Conservation (phyloP, 2,797 vertebrate species). For the Poecilia wingei region DNA sequence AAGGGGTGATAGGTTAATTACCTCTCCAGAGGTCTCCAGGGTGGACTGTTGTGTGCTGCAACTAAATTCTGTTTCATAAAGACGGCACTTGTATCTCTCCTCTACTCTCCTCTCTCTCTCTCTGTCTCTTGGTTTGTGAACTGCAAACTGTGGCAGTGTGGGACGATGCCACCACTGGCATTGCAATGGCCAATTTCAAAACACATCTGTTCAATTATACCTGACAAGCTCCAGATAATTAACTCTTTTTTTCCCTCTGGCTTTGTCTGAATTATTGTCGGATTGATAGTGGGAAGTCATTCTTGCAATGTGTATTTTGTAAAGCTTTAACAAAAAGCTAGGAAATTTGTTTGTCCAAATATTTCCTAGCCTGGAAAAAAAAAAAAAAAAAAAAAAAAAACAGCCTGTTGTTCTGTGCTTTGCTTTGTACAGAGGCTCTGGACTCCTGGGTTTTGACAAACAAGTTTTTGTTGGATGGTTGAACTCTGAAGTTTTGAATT, state of each 20-base stretch:
- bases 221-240: slow-evolving; percentile 73
- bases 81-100: slow-evolving; percentile 15
- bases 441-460: too few relatives aligned
- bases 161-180: slow-evolving; percentile 62
- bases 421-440: too few relatives aligned
- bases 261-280: slow-evolving; percentile 67
- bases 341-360: background rate
- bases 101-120: slow-evolving; percentile 16
- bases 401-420: too few relatives aligned
- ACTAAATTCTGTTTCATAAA: slow-evolving; percentile 46
- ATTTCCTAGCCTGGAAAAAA: background rate
- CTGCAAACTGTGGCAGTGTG: slow-evolving; percentile 38
- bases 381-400: too few relatives aligned
- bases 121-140: slow-evolving; percentile 31
- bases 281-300: slow-evolving; percentile 59
- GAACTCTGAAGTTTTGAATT: too few relatives aligned
- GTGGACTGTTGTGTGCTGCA: slow-evolving; percentile 48
- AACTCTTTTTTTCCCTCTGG: slow-evolving; percentile 65
- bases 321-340: background rate
- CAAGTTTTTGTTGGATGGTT: too few relatives aligned
- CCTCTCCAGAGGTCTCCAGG: slow-evolving; percentile 52
- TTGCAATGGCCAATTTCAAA: slow-evolving; percentile 72
- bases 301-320: slow-evolving; percentile 12
- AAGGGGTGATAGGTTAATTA: slow-evolving; percentile 69
- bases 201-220: slow-evolving; percentile 78